Conservation (phyloP, 2,888 invertebrate genomes). For the Stegophylla sp. region DNA sequence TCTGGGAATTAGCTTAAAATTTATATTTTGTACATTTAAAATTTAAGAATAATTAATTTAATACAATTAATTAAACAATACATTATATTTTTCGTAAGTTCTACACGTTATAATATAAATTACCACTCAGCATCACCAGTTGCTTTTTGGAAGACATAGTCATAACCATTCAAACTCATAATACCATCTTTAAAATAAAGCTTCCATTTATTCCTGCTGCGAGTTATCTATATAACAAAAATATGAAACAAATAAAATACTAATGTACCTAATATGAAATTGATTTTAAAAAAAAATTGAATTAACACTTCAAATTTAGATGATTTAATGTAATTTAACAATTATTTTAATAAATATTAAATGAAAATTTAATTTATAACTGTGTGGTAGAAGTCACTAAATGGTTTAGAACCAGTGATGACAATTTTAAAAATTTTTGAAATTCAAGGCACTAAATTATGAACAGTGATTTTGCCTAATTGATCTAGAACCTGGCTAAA, state of each 20-base stretch:
- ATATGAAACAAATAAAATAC: slow-evolving; percentile 60
- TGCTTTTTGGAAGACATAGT: slow-evolving; percentile 98
- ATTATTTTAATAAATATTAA: too few species aligned
- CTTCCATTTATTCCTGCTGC: slow-evolving; percentile 99
- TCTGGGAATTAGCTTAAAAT: slow-evolving; percentile 23
- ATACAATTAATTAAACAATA: slow-evolving; percentile 15
- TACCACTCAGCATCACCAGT: slow-evolving; percentile 99
- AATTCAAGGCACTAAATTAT: too few species aligned
- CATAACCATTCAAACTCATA: slow-evolving; percentile 97
- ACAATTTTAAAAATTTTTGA: too few species aligned
- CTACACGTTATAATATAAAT: slow-evolving; percentile 57
- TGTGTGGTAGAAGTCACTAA: too few species aligned
- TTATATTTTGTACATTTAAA: slow-evolving; percentile 30
- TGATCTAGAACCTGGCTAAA: too few species aligned
- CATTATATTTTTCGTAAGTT: slow-evolving; percentile 11
- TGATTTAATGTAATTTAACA: too few species aligned
- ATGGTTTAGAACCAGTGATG: too few species aligned
- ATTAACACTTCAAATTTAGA: too few species aligned
- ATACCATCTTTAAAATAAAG: slow-evolving; percentile 99
- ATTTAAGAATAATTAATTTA: slow-evolving; percentile 33
- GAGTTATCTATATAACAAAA: slow-evolving; percentile 77
- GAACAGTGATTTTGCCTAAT: too few species aligned
- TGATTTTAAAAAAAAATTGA: too few species aligned
- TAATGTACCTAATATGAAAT: too few species aligned
- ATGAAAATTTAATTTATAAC: too few species aligned